Base-by-base conservation (phyloP, 2,888 invertebrate species). In the Craniophora ligustri region DNA sequence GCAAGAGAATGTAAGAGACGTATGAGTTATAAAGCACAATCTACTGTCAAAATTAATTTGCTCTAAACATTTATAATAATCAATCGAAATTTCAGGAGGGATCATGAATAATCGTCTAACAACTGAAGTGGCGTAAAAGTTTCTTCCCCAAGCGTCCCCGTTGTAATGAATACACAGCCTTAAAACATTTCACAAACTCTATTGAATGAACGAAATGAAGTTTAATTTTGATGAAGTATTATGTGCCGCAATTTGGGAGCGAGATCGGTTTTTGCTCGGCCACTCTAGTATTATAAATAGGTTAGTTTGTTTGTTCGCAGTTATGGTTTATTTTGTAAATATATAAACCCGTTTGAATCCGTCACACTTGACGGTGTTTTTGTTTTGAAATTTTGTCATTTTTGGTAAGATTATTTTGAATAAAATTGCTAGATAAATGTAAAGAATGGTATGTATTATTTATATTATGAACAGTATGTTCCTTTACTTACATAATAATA, bases 71-170 rank as follows among this genome's bases (percentile, higher is more conserved):
- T 81, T n/a, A n/a, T n/a, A n/a, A 81, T 85, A 86, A 88, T 87
- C 87, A 87, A 88, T 88, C 82, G 86, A 76, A 81, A 82, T 79
- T 84, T 79, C 73, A 70, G 63, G 78, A 81, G 78, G 77, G 82
- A 80, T 84, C 87, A 88, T 88, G 87, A 88, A 88, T 88, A 87
- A 88, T 87, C 81, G 66, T 57, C 36, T 66, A 77, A 81, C 81
- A 84, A 81, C 76, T 77, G 78, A 76, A 75, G 67, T 63, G 65
- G 23, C 56, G 67, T 41, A 44, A 81, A 84, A 78, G 62, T 84
- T 85, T 81, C 62, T 70, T 51, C 62, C 71, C 67, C 56, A 67
- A 59, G 49, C 45, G 67, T 70, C 63, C 36, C 50, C 41, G 41
- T 47, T 70, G 67, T 63, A 78, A 78, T 79, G 74, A 80, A 78